Percentiles rank a stretch among this genome's conserved stretches.
These are phyloP conservation scores for Xestia xanthographa DNA, from an alignment of 2,888 invertebrate genomes.

Conservation along the genomic window DNA sequence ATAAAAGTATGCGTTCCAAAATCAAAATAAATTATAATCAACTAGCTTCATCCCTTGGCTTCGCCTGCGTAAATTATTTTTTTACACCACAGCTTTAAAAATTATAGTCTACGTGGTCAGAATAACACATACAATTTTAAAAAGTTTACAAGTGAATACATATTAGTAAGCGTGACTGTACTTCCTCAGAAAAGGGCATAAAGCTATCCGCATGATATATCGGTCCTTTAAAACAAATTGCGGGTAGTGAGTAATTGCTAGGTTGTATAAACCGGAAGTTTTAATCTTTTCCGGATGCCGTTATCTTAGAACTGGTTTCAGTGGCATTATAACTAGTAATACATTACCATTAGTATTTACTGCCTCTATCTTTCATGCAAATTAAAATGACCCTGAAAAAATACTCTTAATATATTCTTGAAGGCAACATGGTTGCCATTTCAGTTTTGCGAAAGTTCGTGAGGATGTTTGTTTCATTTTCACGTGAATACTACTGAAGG, in stretches of 20 bases:
- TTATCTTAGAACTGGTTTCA: conserved; percentile 20
- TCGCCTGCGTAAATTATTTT: neutral
- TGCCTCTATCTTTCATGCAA: neutral
- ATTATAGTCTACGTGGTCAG: neutral
- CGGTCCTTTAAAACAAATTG: conserved; percentile 32
- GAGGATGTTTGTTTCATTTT: neutral
- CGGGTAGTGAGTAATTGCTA: conserved; percentile 35
- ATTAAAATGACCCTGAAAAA: conserved; percentile 1
- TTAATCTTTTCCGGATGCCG: conserved; percentile 25
- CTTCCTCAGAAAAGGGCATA: conserved; percentile 34
- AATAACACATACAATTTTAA: neutral
- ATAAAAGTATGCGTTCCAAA: neutral
- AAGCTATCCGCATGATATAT: conserved; percentile 49
- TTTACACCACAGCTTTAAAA: neutral
- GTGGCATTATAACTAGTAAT: neutral
- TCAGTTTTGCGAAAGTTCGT: neutral
- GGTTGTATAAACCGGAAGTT: conserved; percentile 44
- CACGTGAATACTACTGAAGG: neutral
- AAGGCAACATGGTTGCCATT: neutral
- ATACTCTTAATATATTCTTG: neutral
- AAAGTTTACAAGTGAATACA: neutral
- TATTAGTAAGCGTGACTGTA: neutral
- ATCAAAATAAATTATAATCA: no score
- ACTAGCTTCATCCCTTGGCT: neutral
- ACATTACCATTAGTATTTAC: neutral